These are phyloP conservation scores for Acanthosoma haemorrhoidale DNA, from an alignment of 2,888 invertebrate species.

Conservation along the genomic window DNA sequence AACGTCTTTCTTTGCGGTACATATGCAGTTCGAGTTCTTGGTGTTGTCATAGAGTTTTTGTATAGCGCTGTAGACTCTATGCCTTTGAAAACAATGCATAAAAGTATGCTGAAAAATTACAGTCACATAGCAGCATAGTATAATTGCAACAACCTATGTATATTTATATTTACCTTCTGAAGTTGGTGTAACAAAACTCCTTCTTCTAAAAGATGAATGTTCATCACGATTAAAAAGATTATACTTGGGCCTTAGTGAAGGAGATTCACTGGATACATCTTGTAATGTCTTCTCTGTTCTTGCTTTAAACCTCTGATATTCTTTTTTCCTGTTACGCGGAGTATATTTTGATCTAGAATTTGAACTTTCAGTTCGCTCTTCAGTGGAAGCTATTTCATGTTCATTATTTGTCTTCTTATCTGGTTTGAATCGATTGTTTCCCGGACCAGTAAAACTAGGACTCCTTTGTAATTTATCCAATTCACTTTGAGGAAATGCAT, in stretches of 20 bases:
- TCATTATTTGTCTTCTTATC: neutral
- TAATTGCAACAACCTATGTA: too few species aligned
- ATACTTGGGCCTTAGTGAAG: conserved; percentile 37
- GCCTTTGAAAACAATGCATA: neutral
- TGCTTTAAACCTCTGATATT: conserved; percentile 30
- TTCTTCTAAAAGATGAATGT: neutral
- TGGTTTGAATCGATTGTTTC: neutral
- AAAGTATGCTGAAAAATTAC: neutral
- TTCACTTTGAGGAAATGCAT: neutral
- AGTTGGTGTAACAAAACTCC: conserved; percentile 15
- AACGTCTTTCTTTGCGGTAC: conserved; percentile 31
- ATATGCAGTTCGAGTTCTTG: conserved; percentile 26
- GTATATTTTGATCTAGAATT: conserved; percentile 12
- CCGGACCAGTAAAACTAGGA: neutral
- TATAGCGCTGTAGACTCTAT: neutral
- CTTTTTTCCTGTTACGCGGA: conserved; percentile 29
- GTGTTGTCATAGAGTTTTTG: conserved; percentile 2
- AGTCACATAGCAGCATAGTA: neutral
- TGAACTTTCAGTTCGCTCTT: neutral
- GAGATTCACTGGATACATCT: conserved; percentile 20
- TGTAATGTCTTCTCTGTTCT: conserved; percentile 24
- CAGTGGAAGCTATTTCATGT: neutral
- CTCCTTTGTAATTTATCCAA: neutral
- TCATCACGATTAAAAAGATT: conserved; percentile 37
- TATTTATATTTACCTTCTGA: conserved; percentile 9